Evolutionary conservation across 1,140 invertebrate genomes (phyloP).

Genomic region (Danaus plexippus): DNA sequence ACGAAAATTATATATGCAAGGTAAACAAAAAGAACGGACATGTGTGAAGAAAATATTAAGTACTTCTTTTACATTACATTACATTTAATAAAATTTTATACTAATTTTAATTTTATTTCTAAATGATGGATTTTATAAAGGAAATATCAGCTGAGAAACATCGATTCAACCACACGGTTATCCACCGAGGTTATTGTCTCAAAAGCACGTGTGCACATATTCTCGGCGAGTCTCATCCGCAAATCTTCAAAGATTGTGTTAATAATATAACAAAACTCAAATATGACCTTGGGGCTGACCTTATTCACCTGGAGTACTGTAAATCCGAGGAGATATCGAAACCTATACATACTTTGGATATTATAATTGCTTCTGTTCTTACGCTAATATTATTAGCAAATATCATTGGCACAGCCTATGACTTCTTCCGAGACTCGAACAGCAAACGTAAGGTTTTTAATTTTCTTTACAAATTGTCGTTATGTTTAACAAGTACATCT

Average conservation of each 20-base stretch:
- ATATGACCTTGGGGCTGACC: constrained; percentile 24
- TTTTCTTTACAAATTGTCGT: too few relatives aligned
- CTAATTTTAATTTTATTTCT: too few relatives aligned
- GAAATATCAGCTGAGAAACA: constrained; percentile 24
- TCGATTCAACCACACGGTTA: constrained; percentile 36
- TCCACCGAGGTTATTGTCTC: constrained; percentile 43
- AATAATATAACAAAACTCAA: constrained; percentile 20
- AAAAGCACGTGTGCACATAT: constrained; percentile 26
- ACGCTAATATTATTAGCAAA: constrained; percentile 27
- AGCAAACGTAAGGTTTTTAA: constrained; percentile 30
- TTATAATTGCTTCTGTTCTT: constrained; percentile 20
- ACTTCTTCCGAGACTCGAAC: constrained; percentile 25
- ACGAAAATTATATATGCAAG: too few relatives aligned
- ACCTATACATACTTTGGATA: constrained; percentile 22
- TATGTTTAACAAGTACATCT: too few relatives aligned
- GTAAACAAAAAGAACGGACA: too few relatives aligned
- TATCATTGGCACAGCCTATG: constrained; percentile 33
- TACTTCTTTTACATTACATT: too few relatives aligned
- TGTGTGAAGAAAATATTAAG: too few relatives aligned
- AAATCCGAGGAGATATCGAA: constrained; percentile 5
- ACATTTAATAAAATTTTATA: too few relatives aligned
- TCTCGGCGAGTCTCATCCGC: neutral
- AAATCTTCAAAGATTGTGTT: constrained; percentile 31
- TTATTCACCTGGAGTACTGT: constrained; percentile 29
- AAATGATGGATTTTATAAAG: constrained; percentile 10